A percentile compares a stretch with the other conserved stretches of the same genome.
phyloP scores from a whole-genome alignment of 2,888 invertebrate species.

The Empis livida region DNA sequence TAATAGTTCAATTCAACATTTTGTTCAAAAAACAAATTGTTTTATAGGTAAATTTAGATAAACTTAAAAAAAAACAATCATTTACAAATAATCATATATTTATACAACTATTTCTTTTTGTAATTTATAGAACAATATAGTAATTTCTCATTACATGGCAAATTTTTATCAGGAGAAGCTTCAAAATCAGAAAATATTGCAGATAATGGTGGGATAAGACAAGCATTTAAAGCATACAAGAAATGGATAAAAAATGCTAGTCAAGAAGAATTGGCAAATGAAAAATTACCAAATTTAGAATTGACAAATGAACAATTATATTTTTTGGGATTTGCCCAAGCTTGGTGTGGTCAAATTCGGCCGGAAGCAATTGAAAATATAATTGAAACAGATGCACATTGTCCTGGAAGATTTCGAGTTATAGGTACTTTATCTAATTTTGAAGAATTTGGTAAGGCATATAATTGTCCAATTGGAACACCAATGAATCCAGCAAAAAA shows the following conservation, averaged over 20 bases:
- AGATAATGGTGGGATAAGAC: slow-evolving; percentile 16
- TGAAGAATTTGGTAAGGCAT: slow-evolving; percentile 12
- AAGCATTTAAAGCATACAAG: slow-evolving; percentile 14
- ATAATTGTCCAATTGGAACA: slow-evolving; percentile 11
- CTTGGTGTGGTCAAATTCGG: slow-evolving; percentile 15
- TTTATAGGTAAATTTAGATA: slow-evolving; percentile 8
- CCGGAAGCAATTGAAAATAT: slow-evolving; percentile 34
- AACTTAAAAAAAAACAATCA: too few relatives aligned
- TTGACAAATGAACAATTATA: slow-evolving; percentile 15
- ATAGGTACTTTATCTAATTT: slow-evolving; percentile 14
- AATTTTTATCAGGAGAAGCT: slow-evolving; percentile 10
- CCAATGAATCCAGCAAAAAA: background rate
- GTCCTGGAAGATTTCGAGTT: slow-evolving; percentile 15
- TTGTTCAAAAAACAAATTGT: slow-evolving; percentile 14
- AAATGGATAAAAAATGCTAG: slow-evolving; percentile 43
- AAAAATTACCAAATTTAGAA: slow-evolving; percentile 13
- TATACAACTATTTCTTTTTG: too few relatives aligned
- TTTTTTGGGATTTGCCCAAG: slow-evolving; percentile 16
- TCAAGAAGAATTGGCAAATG: slow-evolving; percentile 28
- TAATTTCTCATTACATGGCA: slow-evolving; percentile 14
- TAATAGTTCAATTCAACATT: slow-evolving; percentile 10
- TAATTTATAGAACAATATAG: slow-evolving; percentile 13
- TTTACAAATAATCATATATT: too few relatives aligned
- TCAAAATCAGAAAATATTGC: slow-evolving; percentile 16
- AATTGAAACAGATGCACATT: slow-evolving; percentile 31